Evolutionary conservation across 2,888 invertebrate species (phyloP).

Genomic region (Digitonthophagus gazella): DNA sequence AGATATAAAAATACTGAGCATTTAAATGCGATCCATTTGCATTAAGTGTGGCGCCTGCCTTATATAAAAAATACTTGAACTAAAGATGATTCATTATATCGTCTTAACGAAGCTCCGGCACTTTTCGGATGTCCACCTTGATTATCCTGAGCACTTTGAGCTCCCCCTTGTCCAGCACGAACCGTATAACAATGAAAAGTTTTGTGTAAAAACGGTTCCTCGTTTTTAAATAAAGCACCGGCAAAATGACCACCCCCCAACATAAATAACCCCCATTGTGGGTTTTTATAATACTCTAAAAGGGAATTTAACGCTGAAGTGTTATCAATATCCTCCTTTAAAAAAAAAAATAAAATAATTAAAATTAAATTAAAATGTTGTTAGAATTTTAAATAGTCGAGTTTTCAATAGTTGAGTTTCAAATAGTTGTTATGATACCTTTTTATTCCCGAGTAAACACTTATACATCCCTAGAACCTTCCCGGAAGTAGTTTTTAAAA

Average conservation of each 20-base stretch:
- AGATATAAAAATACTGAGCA: too few relatives aligned
- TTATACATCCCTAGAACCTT: constrained; percentile 73
- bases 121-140: constrained; percentile 68
- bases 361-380: background rate
- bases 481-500: constrained; percentile 66
- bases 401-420: too few relatives aligned
- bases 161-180: constrained; percentile 77
- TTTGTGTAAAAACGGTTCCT: constrained; percentile 64
- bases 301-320: constrained; percentile 38
- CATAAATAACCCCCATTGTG: constrained; percentile 73
- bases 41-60: too few relatives aligned
- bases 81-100: constrained; percentile 77
- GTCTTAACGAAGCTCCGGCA: constrained; percentile 75
- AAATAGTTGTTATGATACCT: too few relatives aligned
- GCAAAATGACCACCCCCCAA: constrained; percentile 84
- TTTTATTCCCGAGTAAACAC: constrained; percentile 70
- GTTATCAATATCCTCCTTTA: constrained; percentile 37
- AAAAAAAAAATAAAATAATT: background rate
- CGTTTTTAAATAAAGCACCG: constrained; percentile 65
- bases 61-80: constrained; percentile 60
- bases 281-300: constrained; percentile 41
- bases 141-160: constrained; percentile 67
- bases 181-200: constrained; percentile 85
- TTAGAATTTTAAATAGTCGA: too few relatives aligned
- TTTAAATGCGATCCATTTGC: too few relatives aligned